Evolutionary conservation across 2,797 vertebrate genomes (phyloP), one percentile per base, ranked within the genome.

Genomic region (Pempheris klunzingeri): DNA sequence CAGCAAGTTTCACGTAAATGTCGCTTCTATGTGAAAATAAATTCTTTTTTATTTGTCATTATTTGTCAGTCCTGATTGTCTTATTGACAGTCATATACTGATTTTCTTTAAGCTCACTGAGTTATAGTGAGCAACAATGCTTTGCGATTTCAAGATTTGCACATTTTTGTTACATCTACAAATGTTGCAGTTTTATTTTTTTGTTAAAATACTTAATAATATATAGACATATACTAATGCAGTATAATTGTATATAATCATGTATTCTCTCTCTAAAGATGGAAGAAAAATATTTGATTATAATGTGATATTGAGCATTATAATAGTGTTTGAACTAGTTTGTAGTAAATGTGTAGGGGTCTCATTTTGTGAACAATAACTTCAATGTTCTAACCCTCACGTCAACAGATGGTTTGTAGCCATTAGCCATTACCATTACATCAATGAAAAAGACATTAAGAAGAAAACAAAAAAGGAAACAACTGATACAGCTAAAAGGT

Each of bases 331-430:
- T 77, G 30, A 39, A 5, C 3, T 15, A 22, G 11, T 26, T 4
- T 65, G 62, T 24, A 55, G 12, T 15, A 12, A 4, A 53, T 54
- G 4, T 24, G 9, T 14, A n/a, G n/a, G 39, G 58, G 38, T 22
- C 50, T 54, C n/a, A 41, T 55, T 71, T 49, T 36, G 11, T 50
- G 2, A 17, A 65, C 57, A 68, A 43, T 46, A 53, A 14, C 6
- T 39, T 44, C 28, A n/a, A 20, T 70, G 32, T 52, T 74, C 44
- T 63, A 8, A 47, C 18, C 43, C 17, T 65, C 43, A 62, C 47
- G 13, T 62, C 39, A 70, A 58, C 15, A 58, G 1, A 15, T 32
- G 26, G 36, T 44, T 47, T 54, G 22, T 61, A 12, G 28, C 39
- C 1, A 1, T 17, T 61, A 12, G 28, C 39, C 1, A 1, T 17